phyloP scores from a whole-genome alignment of 2,113 vertebrate genomes.

The Geothlypis trichas region DNA sequence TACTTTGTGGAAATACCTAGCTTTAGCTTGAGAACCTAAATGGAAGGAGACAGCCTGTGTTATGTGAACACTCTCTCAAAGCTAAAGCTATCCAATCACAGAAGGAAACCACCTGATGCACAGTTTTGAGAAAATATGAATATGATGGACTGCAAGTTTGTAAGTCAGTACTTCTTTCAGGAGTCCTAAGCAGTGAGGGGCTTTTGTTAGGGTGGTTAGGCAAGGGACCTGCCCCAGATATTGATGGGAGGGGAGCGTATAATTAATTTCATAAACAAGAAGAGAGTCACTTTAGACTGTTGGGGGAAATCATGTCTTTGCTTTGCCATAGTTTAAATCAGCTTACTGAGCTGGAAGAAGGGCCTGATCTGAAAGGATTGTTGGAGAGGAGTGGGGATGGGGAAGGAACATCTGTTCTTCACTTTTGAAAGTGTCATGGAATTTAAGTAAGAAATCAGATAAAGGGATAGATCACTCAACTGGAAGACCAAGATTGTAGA shows the following conservation, averaged over 20 bases:
- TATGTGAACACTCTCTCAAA: not conserved
- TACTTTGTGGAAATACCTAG: not conserved
- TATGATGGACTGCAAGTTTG: not conserved
- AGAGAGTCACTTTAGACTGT: not conserved
- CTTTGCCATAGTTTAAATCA: not conserved
- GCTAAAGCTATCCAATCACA: not conserved
- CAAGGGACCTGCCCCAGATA: not conserved
- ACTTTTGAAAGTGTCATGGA: not conserved
- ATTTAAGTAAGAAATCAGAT: not conserved
- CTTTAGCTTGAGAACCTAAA: not conserved
- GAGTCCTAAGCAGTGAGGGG: not conserved
- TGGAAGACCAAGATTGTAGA: not conserved
- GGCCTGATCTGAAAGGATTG: not conserved
- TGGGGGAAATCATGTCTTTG: not conserved
- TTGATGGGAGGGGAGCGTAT: not conserved
- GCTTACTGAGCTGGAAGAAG: not conserved
- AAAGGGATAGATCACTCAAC: not conserved
- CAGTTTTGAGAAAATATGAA: not conserved
- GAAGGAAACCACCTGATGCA: not conserved
- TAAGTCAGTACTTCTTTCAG: not conserved
- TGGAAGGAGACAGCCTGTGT: not conserved
- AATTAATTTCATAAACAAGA: not conserved
- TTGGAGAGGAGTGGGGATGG: not conserved
- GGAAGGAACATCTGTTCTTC: not conserved
- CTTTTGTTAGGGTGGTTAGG: not conserved